Evolutionary conservation across 2,888 invertebrate genomes (phyloP).

Genomic region (Zhuqinia jingwanae): DNA sequence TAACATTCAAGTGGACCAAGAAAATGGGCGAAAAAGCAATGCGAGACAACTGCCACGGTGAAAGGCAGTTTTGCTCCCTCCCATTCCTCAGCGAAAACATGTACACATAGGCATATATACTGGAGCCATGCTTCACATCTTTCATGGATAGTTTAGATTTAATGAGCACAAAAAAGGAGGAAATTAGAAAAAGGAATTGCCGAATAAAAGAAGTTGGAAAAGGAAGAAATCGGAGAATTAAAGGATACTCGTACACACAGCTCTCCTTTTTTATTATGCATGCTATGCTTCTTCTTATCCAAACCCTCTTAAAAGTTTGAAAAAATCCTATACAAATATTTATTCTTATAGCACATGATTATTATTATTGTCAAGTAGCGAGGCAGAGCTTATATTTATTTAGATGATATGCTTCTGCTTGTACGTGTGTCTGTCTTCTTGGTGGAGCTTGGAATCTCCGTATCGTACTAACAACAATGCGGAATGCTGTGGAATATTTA

Average conservation of each 20-base stretch:
- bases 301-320: not conserved
- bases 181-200: not conserved
- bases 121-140: not conserved
- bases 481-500: too few relatives aligned
- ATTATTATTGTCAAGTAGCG: too few relatives aligned
- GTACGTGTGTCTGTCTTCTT: too few relatives aligned
- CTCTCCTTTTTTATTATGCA: too few relatives aligned
- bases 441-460: too few relatives aligned
- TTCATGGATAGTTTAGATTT: not conserved
- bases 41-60: not conserved
- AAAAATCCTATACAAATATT: too few relatives aligned
- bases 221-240: not conserved
- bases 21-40: not conserved
- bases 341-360: too few relatives aligned
- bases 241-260: not conserved
- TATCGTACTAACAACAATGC: too few relatives aligned
- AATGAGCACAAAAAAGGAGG: constrained; percentile 5
- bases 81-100: not conserved
- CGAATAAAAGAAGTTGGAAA: not conserved
- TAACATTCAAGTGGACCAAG: not conserved
- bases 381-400: too few relatives aligned
- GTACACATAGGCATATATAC: not conserved
- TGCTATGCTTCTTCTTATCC: not conserved
- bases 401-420: too few relatives aligned
- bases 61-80: not conserved